These are phyloP conservation scores for Aplodontia rufa DNA, from an alignment of 2,113 vertebrate genomes.

Conservation along the genomic window DNA sequence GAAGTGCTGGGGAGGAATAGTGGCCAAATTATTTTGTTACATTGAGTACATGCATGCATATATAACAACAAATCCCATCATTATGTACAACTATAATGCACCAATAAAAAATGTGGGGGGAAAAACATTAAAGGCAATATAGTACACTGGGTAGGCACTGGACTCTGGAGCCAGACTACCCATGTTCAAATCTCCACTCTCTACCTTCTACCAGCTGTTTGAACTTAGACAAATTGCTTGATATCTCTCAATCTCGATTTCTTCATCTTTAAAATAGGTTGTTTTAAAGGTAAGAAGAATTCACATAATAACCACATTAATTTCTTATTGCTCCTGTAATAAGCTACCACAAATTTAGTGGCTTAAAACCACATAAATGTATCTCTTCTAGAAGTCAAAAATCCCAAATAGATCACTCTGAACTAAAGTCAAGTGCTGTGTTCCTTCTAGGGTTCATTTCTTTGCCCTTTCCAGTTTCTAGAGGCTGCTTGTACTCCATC, in stretches of 20 bases:
- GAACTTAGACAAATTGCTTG: not conserved
- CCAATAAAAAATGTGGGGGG: too few relatives aligned
- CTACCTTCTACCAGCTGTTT: not conserved
- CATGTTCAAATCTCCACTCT: conserved; percentile 6
- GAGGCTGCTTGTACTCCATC: not conserved
- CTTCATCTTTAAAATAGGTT: not conserved
- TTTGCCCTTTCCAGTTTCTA: not conserved
- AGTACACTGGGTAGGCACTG: not conserved
- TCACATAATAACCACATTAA: not conserved
- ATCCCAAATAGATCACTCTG: not conserved
- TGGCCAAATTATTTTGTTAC: too few relatives aligned
- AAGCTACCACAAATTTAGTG: not conserved
- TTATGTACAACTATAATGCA: too few relatives aligned
- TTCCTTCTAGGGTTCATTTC: not conserved
- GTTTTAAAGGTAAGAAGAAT: not conserved
- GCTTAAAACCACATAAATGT: not conserved
- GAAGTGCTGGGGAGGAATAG: too few relatives aligned
- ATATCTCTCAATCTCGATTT: not conserved
- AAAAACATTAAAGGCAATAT: not conserved
- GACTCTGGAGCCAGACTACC: not conserved
- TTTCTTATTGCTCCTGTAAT: not conserved
- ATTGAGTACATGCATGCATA: too few relatives aligned
- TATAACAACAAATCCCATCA: too few relatives aligned
- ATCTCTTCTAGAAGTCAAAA: not conserved
- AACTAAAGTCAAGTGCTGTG: not conserved